These are phyloP conservation scores for Semaprochilodus insignis DNA, from an alignment of 2,797 vertebrate genomes.

Conservation along the genomic window DNA sequence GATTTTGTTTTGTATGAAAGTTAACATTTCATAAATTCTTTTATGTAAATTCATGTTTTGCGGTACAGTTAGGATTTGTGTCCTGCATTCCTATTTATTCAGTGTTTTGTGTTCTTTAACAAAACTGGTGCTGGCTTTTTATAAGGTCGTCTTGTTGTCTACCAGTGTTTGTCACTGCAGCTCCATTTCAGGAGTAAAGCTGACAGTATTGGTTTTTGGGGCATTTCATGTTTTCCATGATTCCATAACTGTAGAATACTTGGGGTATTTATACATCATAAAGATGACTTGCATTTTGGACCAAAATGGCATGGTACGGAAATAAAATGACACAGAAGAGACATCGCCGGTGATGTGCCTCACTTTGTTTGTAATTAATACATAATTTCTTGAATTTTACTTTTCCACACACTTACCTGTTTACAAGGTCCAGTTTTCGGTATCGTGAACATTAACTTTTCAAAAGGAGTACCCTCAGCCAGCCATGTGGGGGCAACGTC, in stretches of 20 bases:
- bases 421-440: too few relatives aligned
- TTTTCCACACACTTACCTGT: too few relatives aligned
- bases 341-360: not conserved
- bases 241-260: slow-evolving; percentile 27
- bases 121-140: slow-evolving; percentile 54
- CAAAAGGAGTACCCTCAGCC: slow-evolving; percentile 94
- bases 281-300: slow-evolving; percentile 38
- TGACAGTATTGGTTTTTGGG: slow-evolving; percentile 37
- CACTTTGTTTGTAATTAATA: not conserved
- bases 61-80: slow-evolving; percentile 5
- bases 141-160: slow-evolving; percentile 20
- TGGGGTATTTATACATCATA: slow-evolving; percentile 29
- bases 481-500: slow-evolving; percentile 93
- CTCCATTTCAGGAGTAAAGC: slow-evolving; percentile 1
- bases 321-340: slow-evolving; percentile 40
- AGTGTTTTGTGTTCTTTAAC: slow-evolving; percentile 28
- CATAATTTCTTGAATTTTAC: too few relatives aligned
- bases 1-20: slow-evolving; percentile 7
- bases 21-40: not conserved
- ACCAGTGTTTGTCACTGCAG: slow-evolving; percentile 45
- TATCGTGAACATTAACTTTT: slow-evolving; percentile 66
- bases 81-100: slow-evolving; percentile 41
- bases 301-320: slow-evolving; percentile 45
- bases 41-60: not conserved
- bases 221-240: slow-evolving; percentile 33